Conservation (phyloP, 2,888 invertebrate species). For the Luffia ferchaultella region DNA sequence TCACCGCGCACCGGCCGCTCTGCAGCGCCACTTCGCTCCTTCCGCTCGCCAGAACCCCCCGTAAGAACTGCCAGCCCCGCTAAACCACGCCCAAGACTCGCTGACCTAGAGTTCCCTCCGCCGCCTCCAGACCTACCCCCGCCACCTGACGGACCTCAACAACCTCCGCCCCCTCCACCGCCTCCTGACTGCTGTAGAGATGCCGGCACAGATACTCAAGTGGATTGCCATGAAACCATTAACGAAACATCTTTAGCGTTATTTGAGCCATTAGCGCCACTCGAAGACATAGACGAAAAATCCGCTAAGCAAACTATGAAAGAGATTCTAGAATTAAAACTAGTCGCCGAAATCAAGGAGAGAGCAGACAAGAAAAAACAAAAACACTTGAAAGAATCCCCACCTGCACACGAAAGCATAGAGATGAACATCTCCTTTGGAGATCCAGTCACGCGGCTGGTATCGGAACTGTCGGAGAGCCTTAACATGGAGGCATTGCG, state of each 20-base stretch:
- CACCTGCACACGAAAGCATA: slow-evolving; percentile 31
- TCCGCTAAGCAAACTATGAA: slow-evolving; percentile 69
- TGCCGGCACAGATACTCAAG: slow-evolving; percentile 76
- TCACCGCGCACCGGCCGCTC: slow-evolving; percentile 43
- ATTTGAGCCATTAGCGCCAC: slow-evolving; percentile 65
- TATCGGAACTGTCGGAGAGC: slow-evolving; percentile 86
- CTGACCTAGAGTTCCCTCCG: slow-evolving; percentile 88
- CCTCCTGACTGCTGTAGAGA: slow-evolving; percentile 70
- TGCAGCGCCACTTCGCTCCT: slow-evolving; percentile 24
- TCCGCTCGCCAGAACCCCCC: slow-evolving; percentile 55
- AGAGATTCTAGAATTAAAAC: slow-evolving; percentile 82
- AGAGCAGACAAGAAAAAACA: slow-evolving; percentile 73
- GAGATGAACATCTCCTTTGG: slow-evolving; percentile 44
- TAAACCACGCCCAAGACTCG: slow-evolving; percentile 75
- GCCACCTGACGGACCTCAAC: slow-evolving; percentile 73
- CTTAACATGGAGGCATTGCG: slow-evolving; percentile 71
- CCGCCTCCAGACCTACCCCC: slow-evolving; percentile 84
- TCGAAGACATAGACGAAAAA: slow-evolving; percentile 43
- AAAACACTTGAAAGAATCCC: slow-evolving; percentile 57
- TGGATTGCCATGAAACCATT: slow-evolving; percentile 61
- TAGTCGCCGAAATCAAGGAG: slow-evolving; percentile 86
- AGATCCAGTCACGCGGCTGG: slow-evolving; percentile 82
- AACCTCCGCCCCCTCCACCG: slow-evolving; percentile 42
- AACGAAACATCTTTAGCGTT: slow-evolving; percentile 49
- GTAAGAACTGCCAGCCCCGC: slow-evolving; percentile 73